Conservation (phyloP, 2,888 invertebrate genomes). For the Eumerus sabulonum region DNA sequence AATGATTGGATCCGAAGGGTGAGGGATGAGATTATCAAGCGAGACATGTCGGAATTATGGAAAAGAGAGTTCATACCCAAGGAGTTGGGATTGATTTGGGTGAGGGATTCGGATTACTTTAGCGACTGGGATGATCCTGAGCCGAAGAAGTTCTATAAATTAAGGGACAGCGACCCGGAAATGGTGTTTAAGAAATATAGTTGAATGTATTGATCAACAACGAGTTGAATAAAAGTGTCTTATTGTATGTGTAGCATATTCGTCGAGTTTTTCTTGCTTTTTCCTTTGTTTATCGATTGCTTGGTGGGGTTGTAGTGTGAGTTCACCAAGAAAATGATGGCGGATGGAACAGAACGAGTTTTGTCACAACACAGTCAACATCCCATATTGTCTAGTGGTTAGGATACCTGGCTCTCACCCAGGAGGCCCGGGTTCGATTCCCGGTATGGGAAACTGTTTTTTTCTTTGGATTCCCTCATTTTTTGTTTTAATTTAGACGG, state of each 20-base stretch:
- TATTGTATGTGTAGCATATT: too few species aligned
- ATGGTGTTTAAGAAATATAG: conserved; percentile 2
- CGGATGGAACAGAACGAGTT: too few species aligned
- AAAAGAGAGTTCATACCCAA: conserved; percentile 73
- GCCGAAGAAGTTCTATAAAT: conserved; percentile 73
- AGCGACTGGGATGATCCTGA: conserved; percentile 71
- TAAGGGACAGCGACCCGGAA: conserved; percentile 36
- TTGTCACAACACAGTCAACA: background rate
- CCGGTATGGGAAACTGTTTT: conserved; percentile 84
- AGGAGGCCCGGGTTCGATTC: conserved; percentile 88
- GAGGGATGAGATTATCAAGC: conserved; percentile 73
- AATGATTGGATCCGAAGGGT: conserved; percentile 76
- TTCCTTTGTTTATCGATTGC: too few species aligned
- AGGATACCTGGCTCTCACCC: conserved; percentile 66
- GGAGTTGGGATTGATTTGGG: conserved; percentile 74
- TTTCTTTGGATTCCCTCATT: too few species aligned
- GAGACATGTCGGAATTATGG: conserved; percentile 75
- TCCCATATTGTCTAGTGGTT: conserved; percentile 68
- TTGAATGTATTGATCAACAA: background rate
- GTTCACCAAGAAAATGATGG: too few species aligned
- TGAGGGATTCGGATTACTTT: conserved; percentile 74
- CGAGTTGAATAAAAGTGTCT: too few species aligned
- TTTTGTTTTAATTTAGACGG: too few species aligned
- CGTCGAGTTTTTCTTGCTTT: too few species aligned
- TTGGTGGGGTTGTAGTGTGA: too few species aligned